Evolutionary conservation across 92 coral and sea anemone genomes (phyloP).

Genomic region (Epizoanthus ramosus): DNA sequence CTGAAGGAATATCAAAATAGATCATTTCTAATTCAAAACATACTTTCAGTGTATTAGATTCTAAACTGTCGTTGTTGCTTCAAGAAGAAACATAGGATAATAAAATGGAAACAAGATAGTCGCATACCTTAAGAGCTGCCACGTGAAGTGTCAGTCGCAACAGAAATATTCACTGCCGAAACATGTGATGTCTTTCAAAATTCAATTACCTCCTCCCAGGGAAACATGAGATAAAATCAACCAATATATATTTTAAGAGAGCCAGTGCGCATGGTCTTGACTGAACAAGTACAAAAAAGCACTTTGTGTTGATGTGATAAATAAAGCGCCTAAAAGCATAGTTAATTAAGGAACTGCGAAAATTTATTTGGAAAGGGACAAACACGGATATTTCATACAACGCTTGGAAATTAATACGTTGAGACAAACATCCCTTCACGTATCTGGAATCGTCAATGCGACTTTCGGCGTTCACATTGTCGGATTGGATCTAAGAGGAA

Average conservation of each 20-base stretch:
- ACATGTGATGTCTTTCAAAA: not conserved
- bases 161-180: not conserved
- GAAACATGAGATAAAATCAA: constrained; percentile 8
- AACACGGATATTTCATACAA: not conserved
- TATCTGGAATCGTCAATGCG: too few relatives aligned
- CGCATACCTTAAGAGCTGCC: not conserved
- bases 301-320: constrained; percentile 8
- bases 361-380: not conserved
- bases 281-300: not conserved
- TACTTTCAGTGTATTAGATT: not conserved
- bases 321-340: constrained; percentile 8
- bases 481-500: too few relatives aligned
- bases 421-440: not conserved
- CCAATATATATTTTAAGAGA: not conserved
- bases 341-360: not conserved
- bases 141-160: not conserved
- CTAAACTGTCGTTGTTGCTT: not conserved
- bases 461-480: too few relatives aligned
- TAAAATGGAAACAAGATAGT: not conserved
- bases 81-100: not conserved
- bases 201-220: constrained; percentile 23
- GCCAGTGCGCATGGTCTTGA: not conserved
- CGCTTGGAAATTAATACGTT: not conserved
- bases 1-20: not conserved
- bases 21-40: not conserved